Conservation (phyloP, 2,797 vertebrate genomes). For the Rhinatrema bivittatum region DNA sequence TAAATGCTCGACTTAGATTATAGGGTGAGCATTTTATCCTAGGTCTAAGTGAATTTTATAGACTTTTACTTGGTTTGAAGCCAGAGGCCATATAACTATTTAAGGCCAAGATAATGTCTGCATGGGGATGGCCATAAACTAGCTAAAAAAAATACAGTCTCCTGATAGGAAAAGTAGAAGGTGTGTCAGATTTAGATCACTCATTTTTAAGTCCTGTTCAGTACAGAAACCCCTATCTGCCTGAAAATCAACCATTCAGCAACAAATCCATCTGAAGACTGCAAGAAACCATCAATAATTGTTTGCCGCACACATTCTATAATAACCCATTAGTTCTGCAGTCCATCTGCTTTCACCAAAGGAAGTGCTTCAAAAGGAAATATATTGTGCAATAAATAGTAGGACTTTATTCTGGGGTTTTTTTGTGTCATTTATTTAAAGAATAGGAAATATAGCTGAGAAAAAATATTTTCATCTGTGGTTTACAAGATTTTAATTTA, state of each 20-base stretch:
- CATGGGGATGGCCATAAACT: too few relatives aligned
- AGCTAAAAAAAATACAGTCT: too few relatives aligned
- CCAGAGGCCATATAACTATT: too few relatives aligned
- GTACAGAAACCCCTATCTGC: slow-evolving; percentile 21
- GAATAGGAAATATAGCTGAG: slow-evolving; percentile 32
- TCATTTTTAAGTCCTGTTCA: slow-evolving; percentile 14
- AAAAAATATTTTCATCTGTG: slow-evolving; percentile 33
- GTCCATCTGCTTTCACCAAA: slow-evolving; percentile 45
- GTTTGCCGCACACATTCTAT: slow-evolving; percentile 44
- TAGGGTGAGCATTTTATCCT: too few relatives aligned
- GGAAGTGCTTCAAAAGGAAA: slow-evolving; percentile 37
- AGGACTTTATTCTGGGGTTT: slow-evolving; percentile 43
- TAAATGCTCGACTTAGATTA: too few relatives aligned
- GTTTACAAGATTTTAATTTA: too few relatives aligned
- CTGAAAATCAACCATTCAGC: slow-evolving; percentile 35
- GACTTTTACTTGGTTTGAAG: too few relatives aligned
- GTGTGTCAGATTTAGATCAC: slow-evolving; percentile 4
- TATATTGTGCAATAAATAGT: slow-evolving; percentile 34
- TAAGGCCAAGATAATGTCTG: too few relatives aligned
- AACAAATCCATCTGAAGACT: slow-evolving; percentile 18
- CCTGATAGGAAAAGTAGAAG: not conserved
- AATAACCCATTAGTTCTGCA: slow-evolving; percentile 45
- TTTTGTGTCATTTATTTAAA: slow-evolving; percentile 24
- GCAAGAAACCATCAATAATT: slow-evolving; percentile 26
- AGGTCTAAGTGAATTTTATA: too few relatives aligned